These are phyloP conservation scores for Valencia hispanica DNA, from an alignment of 2,797 vertebrate genomes.

Conservation along the genomic window DNA sequence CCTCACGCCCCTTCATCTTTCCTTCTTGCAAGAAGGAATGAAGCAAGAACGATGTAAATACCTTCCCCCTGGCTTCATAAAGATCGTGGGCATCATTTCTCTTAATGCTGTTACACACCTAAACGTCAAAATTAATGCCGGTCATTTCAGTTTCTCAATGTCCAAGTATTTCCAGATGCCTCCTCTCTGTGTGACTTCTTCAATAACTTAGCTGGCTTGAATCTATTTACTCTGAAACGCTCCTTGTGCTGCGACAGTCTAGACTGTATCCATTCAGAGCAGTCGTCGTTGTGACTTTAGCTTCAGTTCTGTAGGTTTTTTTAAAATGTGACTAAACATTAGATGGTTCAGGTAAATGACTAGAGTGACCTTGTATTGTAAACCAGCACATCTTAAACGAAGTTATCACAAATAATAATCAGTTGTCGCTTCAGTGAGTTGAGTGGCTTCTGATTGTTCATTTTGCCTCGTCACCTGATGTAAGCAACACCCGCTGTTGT, in stretches of 20 bases:
- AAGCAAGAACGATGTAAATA: constrained; percentile 49
- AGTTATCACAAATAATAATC: background rate
- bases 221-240: constrained; percentile 18
- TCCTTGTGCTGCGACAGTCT: constrained; percentile 28
- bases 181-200: background rate
- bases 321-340: constrained; percentile 9
- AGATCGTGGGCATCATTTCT: background rate
- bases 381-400: constrained; percentile 14
- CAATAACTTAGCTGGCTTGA: background rate
- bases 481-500: constrained; percentile 37
- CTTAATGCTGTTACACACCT: background rate
- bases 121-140: background rate
- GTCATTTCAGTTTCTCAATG: no score
- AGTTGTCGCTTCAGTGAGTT: background rate
- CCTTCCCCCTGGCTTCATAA: constrained; percentile 19
- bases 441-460: constrained; percentile 13
- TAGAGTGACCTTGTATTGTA: constrained; percentile 7
- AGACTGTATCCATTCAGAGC: constrained; percentile 20
- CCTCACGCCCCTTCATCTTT: constrained; percentile 20
- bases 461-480: constrained; percentile 30
- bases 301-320: constrained; percentile 5
- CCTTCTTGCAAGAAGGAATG: constrained; percentile 25
- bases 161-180: no score
- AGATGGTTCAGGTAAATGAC: constrained; percentile 12
- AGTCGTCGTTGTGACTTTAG: constrained; percentile 13